Conservation (phyloP, 2,888 invertebrate species). For the Dryocosmus kuriphilus region DNA sequence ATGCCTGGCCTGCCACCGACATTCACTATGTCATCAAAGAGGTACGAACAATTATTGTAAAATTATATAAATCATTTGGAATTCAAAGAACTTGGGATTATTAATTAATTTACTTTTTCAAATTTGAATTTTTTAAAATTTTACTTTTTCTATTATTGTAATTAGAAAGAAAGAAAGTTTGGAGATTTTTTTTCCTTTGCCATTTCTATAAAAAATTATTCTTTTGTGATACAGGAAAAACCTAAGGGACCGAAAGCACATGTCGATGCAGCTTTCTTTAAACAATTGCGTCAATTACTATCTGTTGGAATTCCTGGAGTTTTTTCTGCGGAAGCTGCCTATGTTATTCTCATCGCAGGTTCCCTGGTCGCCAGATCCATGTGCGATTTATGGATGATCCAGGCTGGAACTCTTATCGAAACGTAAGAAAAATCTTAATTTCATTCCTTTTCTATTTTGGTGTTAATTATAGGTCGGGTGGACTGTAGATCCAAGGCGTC, state of each 20-base stretch:
- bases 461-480: background rate
- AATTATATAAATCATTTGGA: background rate
- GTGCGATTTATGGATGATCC: slow-evolving; percentile 98
- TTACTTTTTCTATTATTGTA: background rate
- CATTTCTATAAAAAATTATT: background rate
- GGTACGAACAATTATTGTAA: slow-evolving; percentile 66
- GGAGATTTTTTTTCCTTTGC: background rate
- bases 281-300: slow-evolving; percentile 84
- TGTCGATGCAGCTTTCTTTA: slow-evolving; percentile 87
- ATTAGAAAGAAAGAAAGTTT: background rate
- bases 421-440: slow-evolving; percentile 80
- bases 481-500: no score
- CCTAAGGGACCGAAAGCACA: slow-evolving; percentile 83
- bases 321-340: slow-evolving; percentile 87
- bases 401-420: slow-evolving; percentile 95
- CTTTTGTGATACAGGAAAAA: slow-evolving; percentile 70
- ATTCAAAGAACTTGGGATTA: no score
- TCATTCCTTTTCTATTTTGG: slow-evolving; percentile 71
- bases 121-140: background rate
- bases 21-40: slow-evolving; percentile 90
- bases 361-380: slow-evolving; percentile 93
- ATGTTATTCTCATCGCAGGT: slow-evolving; percentile 86
- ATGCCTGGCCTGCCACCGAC: slow-evolving; percentile 83
- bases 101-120: background rate
- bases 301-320: slow-evolving; percentile 84